phyloP scores from a whole-genome alignment of 2,888 invertebrate species.

The Thysanoteuthis rhombus region DNA sequence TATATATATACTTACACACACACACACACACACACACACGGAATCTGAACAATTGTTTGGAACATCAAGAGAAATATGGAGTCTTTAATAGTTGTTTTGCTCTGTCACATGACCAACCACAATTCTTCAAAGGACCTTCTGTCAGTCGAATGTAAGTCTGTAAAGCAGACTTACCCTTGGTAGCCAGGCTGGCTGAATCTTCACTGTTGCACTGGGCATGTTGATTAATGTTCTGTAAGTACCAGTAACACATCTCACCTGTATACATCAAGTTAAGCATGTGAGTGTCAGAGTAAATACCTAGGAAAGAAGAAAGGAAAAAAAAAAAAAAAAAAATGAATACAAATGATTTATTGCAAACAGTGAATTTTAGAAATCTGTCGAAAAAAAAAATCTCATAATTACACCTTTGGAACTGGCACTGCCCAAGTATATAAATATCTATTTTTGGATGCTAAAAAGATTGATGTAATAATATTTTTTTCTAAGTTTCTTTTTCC shows the following conservation, averaged over 20 bases:
- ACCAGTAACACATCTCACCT: conserved; percentile 65
- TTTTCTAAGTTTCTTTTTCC: no score
- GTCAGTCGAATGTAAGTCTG: conserved; percentile 48
- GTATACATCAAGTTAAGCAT: conserved; percentile 63
- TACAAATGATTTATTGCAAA: no score
- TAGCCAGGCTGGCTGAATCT: background rate
- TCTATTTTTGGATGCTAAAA: no score
- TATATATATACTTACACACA: background rate
- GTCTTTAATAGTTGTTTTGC: conserved; percentile 46
- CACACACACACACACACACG: background rate
- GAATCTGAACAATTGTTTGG: background rate
- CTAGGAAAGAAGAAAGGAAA: conserved; percentile 40
- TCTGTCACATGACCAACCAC: conserved; percentile 50
- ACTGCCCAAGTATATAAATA: no score
- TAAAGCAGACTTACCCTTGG: conserved; percentile 43
- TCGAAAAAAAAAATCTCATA: no score
- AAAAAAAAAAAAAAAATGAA: background rate
- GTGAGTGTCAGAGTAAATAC: conserved; percentile 62
- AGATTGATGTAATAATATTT: no score
- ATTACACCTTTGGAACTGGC: no score
- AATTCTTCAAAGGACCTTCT: conserved; percentile 46
- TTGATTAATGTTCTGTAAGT: conserved; percentile 22
- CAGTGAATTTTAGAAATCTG: no score
- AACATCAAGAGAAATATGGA: conserved; percentile 20
- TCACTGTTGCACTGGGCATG: background rate